Evolutionary conservation across 2,888 invertebrate species (phyloP), one percentile per base, ranked within the genome.

Genomic region (Tipula confusa): DNA sequence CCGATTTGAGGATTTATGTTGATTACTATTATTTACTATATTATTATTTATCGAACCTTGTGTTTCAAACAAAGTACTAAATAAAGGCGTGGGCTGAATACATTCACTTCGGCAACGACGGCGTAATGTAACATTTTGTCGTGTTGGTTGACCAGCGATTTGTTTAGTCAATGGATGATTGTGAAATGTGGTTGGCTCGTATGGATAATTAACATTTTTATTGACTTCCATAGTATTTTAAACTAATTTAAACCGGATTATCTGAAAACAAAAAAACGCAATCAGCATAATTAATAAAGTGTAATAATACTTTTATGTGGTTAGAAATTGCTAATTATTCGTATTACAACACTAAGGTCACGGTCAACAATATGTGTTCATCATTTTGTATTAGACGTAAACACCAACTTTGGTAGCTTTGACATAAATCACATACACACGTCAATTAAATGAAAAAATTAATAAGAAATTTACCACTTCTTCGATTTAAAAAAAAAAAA

Each of bases 71-170:
- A 18, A 28, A 28, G 36, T 1, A 7, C 13, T n/a, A 82, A 38
- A 24, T 24, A 36, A 11, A 24, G 79, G 36, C 1, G 29, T 43
- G 2, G 43, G 31, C 31, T 28, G 83, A n/a, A 84, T 43, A 48
- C 83, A 83, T n/a, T 84, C 84, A 81, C 84, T 84, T 0, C 80
- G 80, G 15, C 84, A 84, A n/a, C 84, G 36, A 13, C 84, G 79
- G 4, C 84, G 82, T 29, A 84, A 79, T 18, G 79, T 80, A 11
- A 82, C 36, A 29, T 82, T 82, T 84, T 82, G 79, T 29, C 79
- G 83, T 24, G 82, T 31, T 80, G 80, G 6, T 64, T 18, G 64
- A 2, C 64, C 64, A 64, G 64, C 2, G 1, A 7, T 7, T 80
- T 80, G 29, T 29, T 29, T 80, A 29, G 4, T 79, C 11, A 11